These are phyloP conservation scores for Phataginus tetradactyla DNA, from an alignment of 2,797 vertebrate species.

Conservation along the genomic window DNA sequence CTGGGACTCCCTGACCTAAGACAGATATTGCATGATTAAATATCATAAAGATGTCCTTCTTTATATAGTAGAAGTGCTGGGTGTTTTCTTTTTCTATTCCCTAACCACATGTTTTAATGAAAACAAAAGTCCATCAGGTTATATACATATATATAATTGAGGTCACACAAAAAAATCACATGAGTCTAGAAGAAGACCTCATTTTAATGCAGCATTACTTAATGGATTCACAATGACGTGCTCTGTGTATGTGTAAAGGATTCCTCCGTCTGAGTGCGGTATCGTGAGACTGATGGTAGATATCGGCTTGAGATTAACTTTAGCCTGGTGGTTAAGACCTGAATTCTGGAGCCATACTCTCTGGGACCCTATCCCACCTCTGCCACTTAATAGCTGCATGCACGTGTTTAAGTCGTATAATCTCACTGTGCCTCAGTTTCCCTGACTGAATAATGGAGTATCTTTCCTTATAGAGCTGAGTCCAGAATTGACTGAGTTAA, in stretches of 20 bases:
- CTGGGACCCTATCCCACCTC: neutral
- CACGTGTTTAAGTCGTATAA: neutral
- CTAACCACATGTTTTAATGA: slow-evolving; percentile 46
- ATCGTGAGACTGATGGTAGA: neutral
- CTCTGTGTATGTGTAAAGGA: neutral
- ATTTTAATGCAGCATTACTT: slow-evolving; percentile 45
- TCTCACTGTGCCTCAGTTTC: neutral
- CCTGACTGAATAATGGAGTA: neutral
- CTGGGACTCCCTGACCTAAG: neutral
- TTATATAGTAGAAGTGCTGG: neutral
- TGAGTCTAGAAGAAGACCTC: slow-evolving; percentile 27
- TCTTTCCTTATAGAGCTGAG: neutral
- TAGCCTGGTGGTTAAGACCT: neutral
- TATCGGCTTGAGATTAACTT: slow-evolving; percentile 4
- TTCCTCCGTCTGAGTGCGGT: neutral
- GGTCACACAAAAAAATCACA: neutral
- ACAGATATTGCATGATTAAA: slow-evolving; percentile 21
- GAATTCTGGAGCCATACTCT: neutral
- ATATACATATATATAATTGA: neutral
- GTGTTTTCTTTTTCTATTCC: slow-evolving; percentile 13
- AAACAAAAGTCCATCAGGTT: slow-evolving; percentile 53
- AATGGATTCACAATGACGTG: neutral
- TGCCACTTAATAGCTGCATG: neutral
- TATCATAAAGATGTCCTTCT: slow-evolving; percentile 21
- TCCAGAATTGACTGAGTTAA: neutral